These are phyloP conservation scores for Eurois occulta DNA, from an alignment of 2,888 invertebrate genomes.

Conservation along the genomic window DNA sequence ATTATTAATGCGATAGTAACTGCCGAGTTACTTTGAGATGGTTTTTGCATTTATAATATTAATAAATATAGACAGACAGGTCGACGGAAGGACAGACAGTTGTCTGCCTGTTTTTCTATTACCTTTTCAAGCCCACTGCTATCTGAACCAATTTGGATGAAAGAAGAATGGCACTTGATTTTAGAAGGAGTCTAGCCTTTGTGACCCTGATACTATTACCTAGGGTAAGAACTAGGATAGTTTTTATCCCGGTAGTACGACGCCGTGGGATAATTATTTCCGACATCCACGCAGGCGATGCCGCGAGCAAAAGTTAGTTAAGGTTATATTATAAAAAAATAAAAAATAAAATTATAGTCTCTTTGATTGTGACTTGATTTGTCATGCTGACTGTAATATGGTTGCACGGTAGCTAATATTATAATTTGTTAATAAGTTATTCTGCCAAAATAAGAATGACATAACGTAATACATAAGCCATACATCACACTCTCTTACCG, in stretches of 20 bases:
- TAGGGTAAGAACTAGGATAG: background rate
- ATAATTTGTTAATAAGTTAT: background rate
- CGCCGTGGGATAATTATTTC: background rate
- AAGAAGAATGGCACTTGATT: background rate
- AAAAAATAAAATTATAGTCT: too few relatives aligned
- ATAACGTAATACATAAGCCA: conserved; percentile 13
- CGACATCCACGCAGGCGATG: background rate
- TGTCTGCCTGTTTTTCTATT: background rate
- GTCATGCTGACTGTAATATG: conserved; percentile 19
- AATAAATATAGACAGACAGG: background rate
- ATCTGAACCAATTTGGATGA: background rate
- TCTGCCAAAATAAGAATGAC: conserved; percentile 18
- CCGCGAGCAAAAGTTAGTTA: background rate
- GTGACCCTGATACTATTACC: background rate
- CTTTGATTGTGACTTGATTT: background rate
- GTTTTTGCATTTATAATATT: background rate
- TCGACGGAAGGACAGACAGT: background rate
- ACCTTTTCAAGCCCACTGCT: background rate
- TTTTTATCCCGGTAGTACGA: background rate
- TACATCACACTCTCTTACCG: conserved; percentile 20
- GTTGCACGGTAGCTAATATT: background rate
- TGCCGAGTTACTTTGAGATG: background rate
- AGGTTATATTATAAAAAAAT: too few relatives aligned
- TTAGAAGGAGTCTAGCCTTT: background rate
- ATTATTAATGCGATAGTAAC: background rate